A percentile compares a stretch with the other conserved stretches of the same genome.
Conservation (phyloP, 35 echinoderm and acorn worm genomes). For the Eucidaris tribuloides region DNA sequence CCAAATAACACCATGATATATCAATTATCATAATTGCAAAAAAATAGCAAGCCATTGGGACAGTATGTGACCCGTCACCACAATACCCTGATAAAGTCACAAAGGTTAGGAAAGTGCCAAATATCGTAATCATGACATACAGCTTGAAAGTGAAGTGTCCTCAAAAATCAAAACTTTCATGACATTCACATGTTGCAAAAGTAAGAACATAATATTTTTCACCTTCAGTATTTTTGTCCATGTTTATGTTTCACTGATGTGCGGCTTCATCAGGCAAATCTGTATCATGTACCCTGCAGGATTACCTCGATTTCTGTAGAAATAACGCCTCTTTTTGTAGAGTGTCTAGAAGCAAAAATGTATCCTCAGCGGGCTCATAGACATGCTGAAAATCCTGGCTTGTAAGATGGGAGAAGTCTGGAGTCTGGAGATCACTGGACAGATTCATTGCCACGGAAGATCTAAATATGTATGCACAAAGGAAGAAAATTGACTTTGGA, state of each 20-base stretch:
- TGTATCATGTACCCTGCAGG: neutral
- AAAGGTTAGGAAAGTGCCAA: too few relatives aligned
- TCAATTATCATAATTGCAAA: too few relatives aligned
- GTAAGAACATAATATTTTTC: neutral
- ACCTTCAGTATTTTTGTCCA: neutral
- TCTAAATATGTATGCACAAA: too few relatives aligned
- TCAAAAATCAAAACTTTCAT: neutral
- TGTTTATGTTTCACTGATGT: neutral
- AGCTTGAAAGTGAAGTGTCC: neutral
- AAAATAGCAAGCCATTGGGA: too few relatives aligned
- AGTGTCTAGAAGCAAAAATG: constrained; percentile 81
- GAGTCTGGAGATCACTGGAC: constrained; percentile 66
- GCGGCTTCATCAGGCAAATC: neutral
- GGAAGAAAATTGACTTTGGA: too few relatives aligned
- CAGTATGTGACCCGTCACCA: too few relatives aligned
- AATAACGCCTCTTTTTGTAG: constrained; percentile 62
- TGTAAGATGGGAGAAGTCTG: constrained; percentile 86
- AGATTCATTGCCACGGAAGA: too few relatives aligned
- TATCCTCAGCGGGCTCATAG: constrained; percentile 94
- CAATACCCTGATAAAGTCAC: too few relatives aligned
- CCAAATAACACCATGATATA: too few relatives aligned
- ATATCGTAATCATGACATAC: neutral
- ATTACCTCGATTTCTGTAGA: constrained; percentile 54
- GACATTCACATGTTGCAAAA: neutral
- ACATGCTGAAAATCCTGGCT: constrained; percentile 76